These are phyloP conservation scores for Glyphotaelius pellucidus DNA, from an alignment of 2,888 invertebrate species.

Conservation along the genomic window DNA sequence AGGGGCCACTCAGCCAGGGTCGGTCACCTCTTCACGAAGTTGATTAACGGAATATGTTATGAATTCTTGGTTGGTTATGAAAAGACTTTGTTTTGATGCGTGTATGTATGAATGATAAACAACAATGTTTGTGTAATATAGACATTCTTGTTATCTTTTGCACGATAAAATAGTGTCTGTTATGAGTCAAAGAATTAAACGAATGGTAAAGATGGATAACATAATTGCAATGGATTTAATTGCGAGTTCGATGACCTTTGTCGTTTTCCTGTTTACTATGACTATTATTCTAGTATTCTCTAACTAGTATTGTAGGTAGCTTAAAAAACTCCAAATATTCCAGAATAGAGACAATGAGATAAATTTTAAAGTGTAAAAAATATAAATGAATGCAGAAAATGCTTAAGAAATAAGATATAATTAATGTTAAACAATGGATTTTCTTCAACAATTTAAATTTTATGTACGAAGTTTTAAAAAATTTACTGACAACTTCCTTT, in stretches of 20 bases:
- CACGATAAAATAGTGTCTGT: background rate
- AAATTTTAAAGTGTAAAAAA: no score
- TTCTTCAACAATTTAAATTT: no score
- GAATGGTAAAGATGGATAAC: background rate
- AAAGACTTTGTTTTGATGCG: conserved; percentile 41
- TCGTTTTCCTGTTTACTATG: background rate
- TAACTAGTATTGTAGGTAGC: no score
- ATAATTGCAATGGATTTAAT: background rate
- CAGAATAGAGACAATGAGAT: no score
- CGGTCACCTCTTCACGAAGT: conserved; percentile 43
- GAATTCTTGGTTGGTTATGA: conserved; percentile 25
- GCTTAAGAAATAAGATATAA: no score
- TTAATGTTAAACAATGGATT: no score
- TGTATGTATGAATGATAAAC: conserved; percentile 24
- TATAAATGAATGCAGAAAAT: no score
- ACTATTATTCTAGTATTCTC: no score
- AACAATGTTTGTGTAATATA: background rate
- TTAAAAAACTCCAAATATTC: no score
- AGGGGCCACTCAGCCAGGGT: conserved; percentile 31
- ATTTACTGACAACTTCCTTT: no score
- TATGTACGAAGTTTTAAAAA: no score
- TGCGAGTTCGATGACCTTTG: background rate
- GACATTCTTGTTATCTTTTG: background rate
- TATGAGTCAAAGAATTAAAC: background rate
- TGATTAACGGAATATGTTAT: conserved; percentile 52